phyloP scores from a whole-genome alignment of 1,140 invertebrate species.

The Conopomorpha cramerella region DNA sequence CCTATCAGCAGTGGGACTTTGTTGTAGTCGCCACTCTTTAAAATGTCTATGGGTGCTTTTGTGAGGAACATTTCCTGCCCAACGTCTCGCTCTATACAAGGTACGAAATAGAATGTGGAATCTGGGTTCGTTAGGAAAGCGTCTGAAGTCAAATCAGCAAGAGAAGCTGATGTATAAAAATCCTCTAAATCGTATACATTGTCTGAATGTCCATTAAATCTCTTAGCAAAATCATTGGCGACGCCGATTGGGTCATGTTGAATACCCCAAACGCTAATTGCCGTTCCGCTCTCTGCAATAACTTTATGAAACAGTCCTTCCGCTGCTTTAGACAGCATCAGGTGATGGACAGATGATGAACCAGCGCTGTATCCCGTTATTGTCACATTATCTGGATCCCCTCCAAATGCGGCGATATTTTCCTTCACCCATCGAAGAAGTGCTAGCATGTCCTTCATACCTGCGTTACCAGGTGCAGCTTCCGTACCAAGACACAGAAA shows the following conservation, averaged over 20 bases:
- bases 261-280: slow-evolving; percentile 10
- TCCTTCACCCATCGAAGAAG: slow-evolving; percentile 22
- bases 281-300: slow-evolving; percentile 18
- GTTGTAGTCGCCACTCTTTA: slow-evolving; percentile 20
- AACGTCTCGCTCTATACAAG: slow-evolving; percentile 22
- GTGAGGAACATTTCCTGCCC: slow-evolving; percentile 17
- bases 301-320: slow-evolving; percentile 26
- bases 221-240: slow-evolving; percentile 16
- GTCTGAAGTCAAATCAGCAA: slow-evolving; percentile 12
- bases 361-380: slow-evolving; percentile 24
- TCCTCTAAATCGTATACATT: slow-evolving; percentile 21
- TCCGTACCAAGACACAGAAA: slow-evolving; percentile 23
- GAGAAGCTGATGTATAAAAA: slow-evolving; percentile 20
- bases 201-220: slow-evolving; percentile 13
- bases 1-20: slow-evolving; percentile 26
- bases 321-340: slow-evolving; percentile 19
- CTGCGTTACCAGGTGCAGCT: slow-evolving; percentile 25
- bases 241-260: slow-evolving; percentile 20
- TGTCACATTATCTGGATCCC: slow-evolving; percentile 25
- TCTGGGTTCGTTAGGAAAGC: slow-evolving; percentile 10
- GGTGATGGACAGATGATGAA: slow-evolving; percentile 15
- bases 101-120: slow-evolving; percentile 12
- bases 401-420: slow-evolving; percentile 27
- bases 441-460: slow-evolving; percentile 28
- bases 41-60: slow-evolving; percentile 22